These are phyloP conservation scores for Lycia hirtaria DNA, from an alignment of 2,888 invertebrate genomes.

Conservation along the genomic window DNA sequence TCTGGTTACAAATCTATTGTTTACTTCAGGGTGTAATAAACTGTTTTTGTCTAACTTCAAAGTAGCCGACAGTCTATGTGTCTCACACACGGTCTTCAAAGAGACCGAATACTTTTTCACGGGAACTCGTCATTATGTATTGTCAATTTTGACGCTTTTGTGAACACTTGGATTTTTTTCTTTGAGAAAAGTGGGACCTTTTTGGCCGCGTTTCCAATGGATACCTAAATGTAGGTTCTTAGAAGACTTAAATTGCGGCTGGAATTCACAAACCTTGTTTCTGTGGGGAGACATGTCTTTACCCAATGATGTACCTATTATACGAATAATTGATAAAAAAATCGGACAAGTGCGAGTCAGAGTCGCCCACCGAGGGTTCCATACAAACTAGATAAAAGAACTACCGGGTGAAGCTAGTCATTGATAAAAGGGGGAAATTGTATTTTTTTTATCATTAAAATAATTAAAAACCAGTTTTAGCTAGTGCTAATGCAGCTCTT, in stretches of 20 bases:
- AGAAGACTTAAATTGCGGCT: conserved; percentile 5
- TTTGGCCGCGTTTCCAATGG: conserved; percentile 29
- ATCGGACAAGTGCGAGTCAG: no score
- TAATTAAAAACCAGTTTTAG: no score
- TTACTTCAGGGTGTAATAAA: conserved; percentile 38
- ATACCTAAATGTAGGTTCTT: conserved; percentile 36
- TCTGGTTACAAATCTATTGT: conserved; percentile 59
- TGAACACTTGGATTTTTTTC: conserved; percentile 26
- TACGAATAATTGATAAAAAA: no score
- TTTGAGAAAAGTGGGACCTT: conserved; percentile 29
- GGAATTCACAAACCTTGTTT: background rate
- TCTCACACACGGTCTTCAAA: conserved; percentile 69
- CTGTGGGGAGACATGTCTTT: no score
- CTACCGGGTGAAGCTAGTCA: no score
- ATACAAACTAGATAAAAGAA: no score
- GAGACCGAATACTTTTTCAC: conserved; percentile 45
- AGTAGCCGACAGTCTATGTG: conserved; percentile 46
- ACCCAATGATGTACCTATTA: no score
- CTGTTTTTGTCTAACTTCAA: conserved; percentile 20
- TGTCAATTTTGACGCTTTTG: conserved; percentile 23
- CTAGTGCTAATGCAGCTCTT: no score
- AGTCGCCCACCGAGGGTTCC: no score
- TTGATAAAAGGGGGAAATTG: no score
- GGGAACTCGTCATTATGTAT: conserved; percentile 35
- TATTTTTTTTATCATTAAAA: no score